These are phyloP conservation scores for Ochropleura plecta DNA, from an alignment of 2,888 invertebrate genomes.

Conservation along the genomic window DNA sequence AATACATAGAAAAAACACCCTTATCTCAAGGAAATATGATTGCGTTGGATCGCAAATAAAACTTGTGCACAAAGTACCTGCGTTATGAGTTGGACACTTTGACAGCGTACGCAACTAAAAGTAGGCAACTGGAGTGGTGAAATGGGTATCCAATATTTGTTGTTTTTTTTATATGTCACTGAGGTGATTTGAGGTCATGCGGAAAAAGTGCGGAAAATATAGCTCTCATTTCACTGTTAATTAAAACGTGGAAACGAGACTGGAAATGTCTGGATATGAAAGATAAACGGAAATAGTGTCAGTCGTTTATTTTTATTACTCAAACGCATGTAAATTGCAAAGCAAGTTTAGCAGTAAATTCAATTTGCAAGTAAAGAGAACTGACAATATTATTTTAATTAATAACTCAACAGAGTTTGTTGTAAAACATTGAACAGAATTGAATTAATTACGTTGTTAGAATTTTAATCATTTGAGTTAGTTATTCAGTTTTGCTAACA, in stretches of 20 bases:
- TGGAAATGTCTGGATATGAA: constrained; percentile 23
- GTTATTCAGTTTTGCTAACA: background rate
- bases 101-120: constrained; percentile 79
- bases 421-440: background rate
- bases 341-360: constrained; percentile 3
- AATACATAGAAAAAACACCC: constrained; percentile 49
- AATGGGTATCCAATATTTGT: constrained; percentile 74
- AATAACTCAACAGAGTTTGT: background rate
- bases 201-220: background rate
- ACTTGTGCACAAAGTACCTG: constrained; percentile 72
- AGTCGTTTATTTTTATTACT: constrained; percentile 25
- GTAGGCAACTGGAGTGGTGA: constrained; percentile 77
- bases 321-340: constrained; percentile 22
- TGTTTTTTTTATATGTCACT: constrained; percentile 60
- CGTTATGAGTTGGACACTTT: constrained; percentile 85
- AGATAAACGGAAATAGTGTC: constrained; percentile 26
- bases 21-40: constrained; percentile 45
- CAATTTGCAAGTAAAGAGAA: background rate
- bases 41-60: constrained; percentile 41
- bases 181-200: constrained; percentile 29
- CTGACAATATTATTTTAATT: constrained; percentile 4
- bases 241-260: constrained; percentile 24
- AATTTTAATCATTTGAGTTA: background rate
- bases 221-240: constrained; percentile 17
- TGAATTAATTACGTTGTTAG: background rate